Conservation (phyloP, 37 sponge, comb jelly and placozoan genomes). For the Beroe ovata region DNA sequence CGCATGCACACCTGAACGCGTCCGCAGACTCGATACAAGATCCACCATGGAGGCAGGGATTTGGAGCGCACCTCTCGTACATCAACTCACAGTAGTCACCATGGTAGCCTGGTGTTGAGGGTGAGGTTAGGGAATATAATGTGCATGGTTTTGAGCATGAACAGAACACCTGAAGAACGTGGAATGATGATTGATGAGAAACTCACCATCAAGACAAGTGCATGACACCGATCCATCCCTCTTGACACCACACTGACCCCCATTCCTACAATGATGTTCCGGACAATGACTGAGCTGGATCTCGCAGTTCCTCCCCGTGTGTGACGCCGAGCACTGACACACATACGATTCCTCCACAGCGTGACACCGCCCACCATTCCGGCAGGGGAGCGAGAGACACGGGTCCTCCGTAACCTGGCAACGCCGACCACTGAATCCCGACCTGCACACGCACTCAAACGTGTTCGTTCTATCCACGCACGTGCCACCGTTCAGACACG, state of each 20-base stretch:
- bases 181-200: too few species aligned
- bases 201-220: not conserved
- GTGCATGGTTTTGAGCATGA: too few species aligned
- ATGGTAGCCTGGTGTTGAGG: not conserved
- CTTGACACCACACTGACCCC: conserved; percentile 38
- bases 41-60: not conserved
- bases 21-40: conserved; percentile 12
- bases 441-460: conserved; percentile 49
- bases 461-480: conserved; percentile 42
- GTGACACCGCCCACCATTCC: conserved; percentile 43
- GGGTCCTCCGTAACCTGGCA: conserved; percentile 48
- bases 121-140: too few species aligned
- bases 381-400: conserved; percentile 37
- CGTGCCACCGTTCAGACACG: conserved; percentile 51
- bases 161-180: too few species aligned
- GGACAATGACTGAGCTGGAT: conserved; percentile 14
- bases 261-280: conserved; percentile 38
- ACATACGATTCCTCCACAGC: conserved; percentile 35
- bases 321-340: conserved; percentile 35
- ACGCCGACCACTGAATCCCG: conserved; percentile 42
- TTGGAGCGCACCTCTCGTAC: not conserved
- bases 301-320: conserved; percentile 52
- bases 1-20: conserved; percentile 22
- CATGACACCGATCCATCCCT: conserved; percentile 7
- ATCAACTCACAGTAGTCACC: conserved; percentile 38